A percentile compares a stretch with the other conserved stretches of the same genome.
These are phyloP conservation scores for Neomonachus schauinslandi DNA, from an alignment of 2,113 vertebrate genomes.

Conservation along the genomic window DNA sequence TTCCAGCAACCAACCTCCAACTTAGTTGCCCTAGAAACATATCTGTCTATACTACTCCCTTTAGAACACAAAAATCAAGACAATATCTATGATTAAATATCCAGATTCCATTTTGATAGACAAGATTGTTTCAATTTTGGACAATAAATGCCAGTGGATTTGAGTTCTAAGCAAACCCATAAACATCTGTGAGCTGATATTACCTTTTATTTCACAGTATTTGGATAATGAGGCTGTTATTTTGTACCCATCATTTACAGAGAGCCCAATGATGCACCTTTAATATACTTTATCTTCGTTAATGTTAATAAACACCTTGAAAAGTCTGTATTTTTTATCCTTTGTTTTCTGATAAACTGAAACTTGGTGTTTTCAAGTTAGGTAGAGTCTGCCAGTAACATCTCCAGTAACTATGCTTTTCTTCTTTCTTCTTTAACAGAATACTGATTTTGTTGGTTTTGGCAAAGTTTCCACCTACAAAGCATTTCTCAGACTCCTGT, in stretches of 20 bases:
- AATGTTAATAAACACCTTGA: neutral
- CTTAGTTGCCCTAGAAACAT: neutral
- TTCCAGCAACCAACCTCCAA: neutral
- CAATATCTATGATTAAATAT: neutral
- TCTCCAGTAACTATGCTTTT: neutral
- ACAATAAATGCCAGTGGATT: neutral
- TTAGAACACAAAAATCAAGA: neutral
- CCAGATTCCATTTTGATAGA: neutral
- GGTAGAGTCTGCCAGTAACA: neutral
- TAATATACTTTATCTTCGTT: neutral
- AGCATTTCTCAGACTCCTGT: neutral
- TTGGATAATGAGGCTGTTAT: neutral
- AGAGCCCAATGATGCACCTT: neutral
- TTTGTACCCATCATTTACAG: neutral
- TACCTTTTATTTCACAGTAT: neutral
- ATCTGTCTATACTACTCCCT: neutral
- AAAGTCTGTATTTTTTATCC: neutral
- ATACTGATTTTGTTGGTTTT: conserved; percentile 11
- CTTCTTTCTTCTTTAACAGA: conserved; percentile 13
- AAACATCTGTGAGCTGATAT: neutral
- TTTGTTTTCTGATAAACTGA: conserved; percentile 28
- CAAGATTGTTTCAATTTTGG: neutral
- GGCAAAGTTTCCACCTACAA: conserved; percentile 21
- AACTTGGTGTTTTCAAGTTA: neutral
- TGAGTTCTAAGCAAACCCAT: conserved; percentile 28